phyloP scores from a whole-genome alignment of 1,140 invertebrate species.

The Mesaphorura yosii region DNA sequence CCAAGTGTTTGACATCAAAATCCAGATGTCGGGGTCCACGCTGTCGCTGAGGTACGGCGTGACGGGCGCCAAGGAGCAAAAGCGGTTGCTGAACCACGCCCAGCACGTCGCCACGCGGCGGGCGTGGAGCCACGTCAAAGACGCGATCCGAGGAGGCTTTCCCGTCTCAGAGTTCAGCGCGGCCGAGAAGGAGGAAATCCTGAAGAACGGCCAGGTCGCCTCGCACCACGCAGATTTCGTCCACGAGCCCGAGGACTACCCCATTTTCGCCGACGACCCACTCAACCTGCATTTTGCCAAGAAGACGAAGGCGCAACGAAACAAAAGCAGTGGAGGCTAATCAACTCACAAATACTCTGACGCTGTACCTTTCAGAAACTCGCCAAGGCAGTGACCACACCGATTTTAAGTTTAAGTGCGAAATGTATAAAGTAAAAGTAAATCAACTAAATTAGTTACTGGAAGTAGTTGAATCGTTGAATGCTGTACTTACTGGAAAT shows the following conservation, averaged over 20 bases:
- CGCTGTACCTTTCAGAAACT: too few species aligned
- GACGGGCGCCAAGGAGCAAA: slow-evolving; percentile 72
- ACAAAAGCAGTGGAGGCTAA: slow-evolving; percentile 2
- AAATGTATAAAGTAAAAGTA: too few species aligned
- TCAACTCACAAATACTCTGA: too few species aligned
- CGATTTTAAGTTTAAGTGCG: too few species aligned
- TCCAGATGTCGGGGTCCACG: slow-evolving; percentile 64
- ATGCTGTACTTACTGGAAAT: too few species aligned
- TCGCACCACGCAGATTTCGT: slow-evolving; percentile 84
- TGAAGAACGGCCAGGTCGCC: slow-evolving; percentile 64
- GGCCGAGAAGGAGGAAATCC: slow-evolving; percentile 72
- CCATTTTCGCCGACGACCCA: slow-evolving; percentile 86
- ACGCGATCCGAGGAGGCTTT: slow-evolving; percentile 62
- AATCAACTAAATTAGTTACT: too few species aligned
- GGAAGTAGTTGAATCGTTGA: too few species aligned
- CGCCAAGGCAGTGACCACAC: too few species aligned
- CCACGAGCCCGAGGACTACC: slow-evolving; percentile 74
- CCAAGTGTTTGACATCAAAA: slow-evolving; percentile 62
- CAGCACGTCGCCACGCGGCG: slow-evolving; percentile 70
- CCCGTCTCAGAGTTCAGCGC: slow-evolving; percentile 45
- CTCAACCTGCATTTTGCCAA: slow-evolving; percentile 84
- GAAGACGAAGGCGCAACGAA: slow-evolving; percentile 38
- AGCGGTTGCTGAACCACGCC: slow-evolving; percentile 74
- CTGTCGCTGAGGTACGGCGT: slow-evolving; percentile 60
- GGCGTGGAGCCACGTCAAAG: slow-evolving; percentile 82